Conservation (phyloP, 2,797 vertebrate species). For the Aratinga solstitialis region DNA sequence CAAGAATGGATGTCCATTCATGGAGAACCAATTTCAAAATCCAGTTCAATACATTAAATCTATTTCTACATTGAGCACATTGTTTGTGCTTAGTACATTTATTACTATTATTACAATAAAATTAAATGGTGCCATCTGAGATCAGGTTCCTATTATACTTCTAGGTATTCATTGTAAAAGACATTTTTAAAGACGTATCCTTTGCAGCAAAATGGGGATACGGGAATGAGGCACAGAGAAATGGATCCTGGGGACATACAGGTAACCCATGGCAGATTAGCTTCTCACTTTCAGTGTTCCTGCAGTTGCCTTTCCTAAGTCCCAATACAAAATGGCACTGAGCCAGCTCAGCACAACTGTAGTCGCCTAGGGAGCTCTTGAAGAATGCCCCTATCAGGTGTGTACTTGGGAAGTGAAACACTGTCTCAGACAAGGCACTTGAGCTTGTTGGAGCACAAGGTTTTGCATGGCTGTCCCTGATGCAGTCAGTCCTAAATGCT, state of each 20-base stretch:
- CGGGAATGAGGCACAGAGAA: background rate
- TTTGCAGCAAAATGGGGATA: background rate
- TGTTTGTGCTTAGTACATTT: slow-evolving; percentile 37
- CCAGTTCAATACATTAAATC: background rate
- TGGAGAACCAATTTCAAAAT: slow-evolving; percentile 17
- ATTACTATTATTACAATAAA: background rate
- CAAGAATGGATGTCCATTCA: slow-evolving; percentile 5
- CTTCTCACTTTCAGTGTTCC: background rate
- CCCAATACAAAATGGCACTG: fast-evolving
- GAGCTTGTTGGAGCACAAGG: background rate
- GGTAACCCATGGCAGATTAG: background rate
- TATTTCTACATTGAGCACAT: background rate
- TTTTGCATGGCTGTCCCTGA: background rate
- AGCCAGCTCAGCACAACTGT: background rate
- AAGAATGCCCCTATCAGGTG: background rate
- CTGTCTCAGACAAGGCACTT: background rate
- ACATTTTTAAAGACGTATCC: background rate
- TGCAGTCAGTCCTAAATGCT: background rate
- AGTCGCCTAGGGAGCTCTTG: fast-evolving
- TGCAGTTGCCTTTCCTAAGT: background rate
- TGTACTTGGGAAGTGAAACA: background rate
- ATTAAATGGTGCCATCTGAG: background rate
- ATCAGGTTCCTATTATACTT: background rate
- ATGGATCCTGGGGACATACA: background rate
- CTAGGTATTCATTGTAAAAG: background rate